Evolutionary conservation across 2,888 invertebrate species (phyloP).

Genomic region (Ormia ochracea): DNA sequence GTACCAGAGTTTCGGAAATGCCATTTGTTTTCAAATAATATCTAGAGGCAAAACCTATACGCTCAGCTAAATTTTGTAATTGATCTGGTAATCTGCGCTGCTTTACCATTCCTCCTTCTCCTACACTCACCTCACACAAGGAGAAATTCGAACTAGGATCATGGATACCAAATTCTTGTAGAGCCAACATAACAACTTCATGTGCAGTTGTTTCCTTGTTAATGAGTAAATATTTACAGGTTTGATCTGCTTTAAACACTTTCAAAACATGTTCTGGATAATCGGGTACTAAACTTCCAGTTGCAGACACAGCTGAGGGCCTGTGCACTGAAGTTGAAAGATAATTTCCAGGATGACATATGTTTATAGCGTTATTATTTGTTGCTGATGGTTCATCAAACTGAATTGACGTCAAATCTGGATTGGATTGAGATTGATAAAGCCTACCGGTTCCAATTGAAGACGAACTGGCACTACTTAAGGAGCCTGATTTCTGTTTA

Average conservation of each 20-base stretch:
- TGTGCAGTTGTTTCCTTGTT: slow-evolving; percentile 94
- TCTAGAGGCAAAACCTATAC: slow-evolving; percentile 91
- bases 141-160: slow-evolving; percentile 96
- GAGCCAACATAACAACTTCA: slow-evolving; percentile 96
- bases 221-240: slow-evolving; percentile 96
- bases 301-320: slow-evolving; percentile 69
- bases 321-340: slow-evolving; percentile 69
- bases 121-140: slow-evolving; percentile 96
- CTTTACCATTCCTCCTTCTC: slow-evolving; percentile 96
- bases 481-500: slow-evolving; percentile 67
- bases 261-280: slow-evolving; percentile 98
- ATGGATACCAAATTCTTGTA: slow-evolving; percentile 96
- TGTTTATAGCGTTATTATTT: slow-evolving; percentile 40
- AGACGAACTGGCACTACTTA: slow-evolving; percentile 67
- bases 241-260: slow-evolving; percentile 96
- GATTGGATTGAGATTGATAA: slow-evolving; percentile 92
- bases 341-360: slow-evolving; percentile 65
- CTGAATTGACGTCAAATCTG: slow-evolving; percentile 84
- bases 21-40: slow-evolving; percentile 98
- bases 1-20: slow-evolving; percentile 94
- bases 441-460: slow-evolving; percentile 74
- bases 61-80: slow-evolving; percentile 95
- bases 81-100: slow-evolving; percentile 96
- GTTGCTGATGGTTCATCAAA: slow-evolving; percentile 84
- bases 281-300: slow-evolving; percentile 78